Conservation (phyloP, 2,888 invertebrate species). For the Rhagium mordax region DNA sequence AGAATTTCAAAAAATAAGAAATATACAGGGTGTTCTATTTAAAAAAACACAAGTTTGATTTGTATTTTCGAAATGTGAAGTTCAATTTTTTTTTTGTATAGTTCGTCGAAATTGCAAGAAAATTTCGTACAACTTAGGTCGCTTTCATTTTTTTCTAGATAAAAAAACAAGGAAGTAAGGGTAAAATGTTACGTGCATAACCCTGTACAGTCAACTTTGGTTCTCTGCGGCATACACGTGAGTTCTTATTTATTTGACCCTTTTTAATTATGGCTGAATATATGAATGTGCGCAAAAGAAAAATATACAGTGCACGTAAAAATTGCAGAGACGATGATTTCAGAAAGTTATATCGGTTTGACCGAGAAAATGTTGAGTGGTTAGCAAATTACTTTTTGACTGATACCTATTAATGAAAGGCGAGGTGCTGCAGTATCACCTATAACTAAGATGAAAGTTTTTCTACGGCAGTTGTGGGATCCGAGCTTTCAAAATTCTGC, state of each 20-base stretch:
- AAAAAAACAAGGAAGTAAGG: too few species aligned
- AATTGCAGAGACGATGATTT: conserved; percentile 20
- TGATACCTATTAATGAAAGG: background rate
- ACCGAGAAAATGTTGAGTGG: conserved; percentile 22
- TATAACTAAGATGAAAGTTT: background rate
- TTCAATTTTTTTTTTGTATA: too few species aligned
- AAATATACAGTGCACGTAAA: conserved; percentile 61
- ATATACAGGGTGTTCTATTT: too few species aligned
- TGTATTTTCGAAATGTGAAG: too few species aligned
- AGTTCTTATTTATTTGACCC: background rate
- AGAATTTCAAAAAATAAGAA: too few species aligned
- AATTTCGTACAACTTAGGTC: too few species aligned
- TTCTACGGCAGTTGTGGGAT: background rate
- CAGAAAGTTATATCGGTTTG: conserved; percentile 14
- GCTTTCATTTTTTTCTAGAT: too few species aligned
- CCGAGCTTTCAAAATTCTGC: background rate
- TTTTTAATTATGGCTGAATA: background rate
- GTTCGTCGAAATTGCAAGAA: too few species aligned
- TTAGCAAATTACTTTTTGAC: conserved; percentile 27
- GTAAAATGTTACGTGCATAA: too few species aligned
- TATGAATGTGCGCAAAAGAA: conserved; percentile 31
- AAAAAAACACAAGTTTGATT: too few species aligned
- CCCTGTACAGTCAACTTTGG: background rate
- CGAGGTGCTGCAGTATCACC: background rate
- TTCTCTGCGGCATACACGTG: background rate